phyloP scores from a whole-genome alignment of 2,888 invertebrate species.

The Coelopa pilipes region DNA sequence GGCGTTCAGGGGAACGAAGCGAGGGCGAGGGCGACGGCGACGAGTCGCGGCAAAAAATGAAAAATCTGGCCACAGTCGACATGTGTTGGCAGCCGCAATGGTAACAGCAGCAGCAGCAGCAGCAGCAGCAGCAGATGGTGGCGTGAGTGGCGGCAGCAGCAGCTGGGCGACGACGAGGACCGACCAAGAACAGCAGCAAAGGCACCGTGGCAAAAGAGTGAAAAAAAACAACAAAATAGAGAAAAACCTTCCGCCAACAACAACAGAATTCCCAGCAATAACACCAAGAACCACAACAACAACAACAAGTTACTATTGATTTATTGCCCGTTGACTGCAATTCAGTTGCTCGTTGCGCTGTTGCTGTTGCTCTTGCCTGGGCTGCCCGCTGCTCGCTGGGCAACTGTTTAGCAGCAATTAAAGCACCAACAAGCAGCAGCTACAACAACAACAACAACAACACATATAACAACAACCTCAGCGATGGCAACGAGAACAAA shows the following conservation, averaged over 20 bases:
- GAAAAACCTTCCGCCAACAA: conserved; percentile 41
- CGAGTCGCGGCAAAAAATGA: not conserved
- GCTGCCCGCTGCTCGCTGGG: conserved; percentile 39
- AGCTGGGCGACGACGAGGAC: conserved; percentile 5
- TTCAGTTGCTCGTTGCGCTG: conserved; percentile 43
- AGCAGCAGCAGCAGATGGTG: conserved; percentile 19
- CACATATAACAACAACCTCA: not conserved
- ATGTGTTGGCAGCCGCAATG: conserved; percentile 21
- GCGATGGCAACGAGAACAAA: not conserved
- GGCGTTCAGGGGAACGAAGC: too few species aligned
- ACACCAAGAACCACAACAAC: conserved; percentile 34
- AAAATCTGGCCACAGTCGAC: not conserved
- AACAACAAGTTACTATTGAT: not conserved
- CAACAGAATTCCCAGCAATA: not conserved
- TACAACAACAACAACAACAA: not conserved
- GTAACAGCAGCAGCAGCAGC: conserved; percentile 25
- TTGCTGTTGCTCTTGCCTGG: too few species aligned
- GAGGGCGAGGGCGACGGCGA: too few species aligned
- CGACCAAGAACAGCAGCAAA: not conserved
- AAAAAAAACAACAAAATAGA: conserved; percentile 3
- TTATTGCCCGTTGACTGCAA: conserved; percentile 50
- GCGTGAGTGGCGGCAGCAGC: conserved; percentile 24
- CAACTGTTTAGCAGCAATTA: conserved; percentile 60
- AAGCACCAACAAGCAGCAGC: conserved; percentile 44
- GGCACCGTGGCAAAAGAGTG: not conserved